A percentile compares a stretch with the other conserved stretches of the same genome.
phyloP scores from a whole-genome alignment of 2,797 vertebrate genomes.

The Streptopelia turtur region DNA sequence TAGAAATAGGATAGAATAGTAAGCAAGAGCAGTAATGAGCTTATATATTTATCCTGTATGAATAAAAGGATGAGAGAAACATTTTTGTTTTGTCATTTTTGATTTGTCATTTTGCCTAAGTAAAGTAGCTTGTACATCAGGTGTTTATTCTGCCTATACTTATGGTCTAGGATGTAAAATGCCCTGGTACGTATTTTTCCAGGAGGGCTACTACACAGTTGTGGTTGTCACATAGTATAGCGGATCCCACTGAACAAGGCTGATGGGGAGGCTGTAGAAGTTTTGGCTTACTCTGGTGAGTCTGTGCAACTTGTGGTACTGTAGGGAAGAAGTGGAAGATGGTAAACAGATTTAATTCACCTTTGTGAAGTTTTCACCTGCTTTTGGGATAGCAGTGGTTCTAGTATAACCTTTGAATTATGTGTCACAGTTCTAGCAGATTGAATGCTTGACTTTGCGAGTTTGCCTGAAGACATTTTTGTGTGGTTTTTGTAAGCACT shows the following conservation, averaged over 20 bases:
- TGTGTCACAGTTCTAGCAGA: rapidly evolving
- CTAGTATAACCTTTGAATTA: not conserved
- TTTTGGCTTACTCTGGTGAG: not conserved
- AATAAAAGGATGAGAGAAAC: conserved; percentile 59
- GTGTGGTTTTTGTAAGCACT: not conserved
- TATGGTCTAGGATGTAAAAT: not conserved
- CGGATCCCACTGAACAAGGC: not conserved
- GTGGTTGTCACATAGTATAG: not conserved
- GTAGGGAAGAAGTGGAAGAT: not conserved
- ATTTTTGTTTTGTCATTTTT: conserved; percentile 13
- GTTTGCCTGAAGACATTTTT: not conserved
- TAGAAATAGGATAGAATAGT: conserved; percentile 43
- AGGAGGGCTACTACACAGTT: not conserved
- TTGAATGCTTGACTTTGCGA: not conserved
- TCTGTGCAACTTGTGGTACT: not conserved
- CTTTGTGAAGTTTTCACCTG: not conserved
- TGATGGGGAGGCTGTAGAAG: not conserved
- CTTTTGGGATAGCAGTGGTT: not conserved
- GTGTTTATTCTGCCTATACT: not conserved
- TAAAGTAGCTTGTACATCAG: not conserved
- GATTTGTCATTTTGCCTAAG: conserved; percentile 21
- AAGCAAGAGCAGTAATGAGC: conserved; percentile 59
- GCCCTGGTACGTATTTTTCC: not conserved
- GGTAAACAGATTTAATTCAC: not conserved
- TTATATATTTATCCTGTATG: conserved; percentile 54